Conservation (phyloP, 2,113 vertebrate species). For the Crocuta crocuta region DNA sequence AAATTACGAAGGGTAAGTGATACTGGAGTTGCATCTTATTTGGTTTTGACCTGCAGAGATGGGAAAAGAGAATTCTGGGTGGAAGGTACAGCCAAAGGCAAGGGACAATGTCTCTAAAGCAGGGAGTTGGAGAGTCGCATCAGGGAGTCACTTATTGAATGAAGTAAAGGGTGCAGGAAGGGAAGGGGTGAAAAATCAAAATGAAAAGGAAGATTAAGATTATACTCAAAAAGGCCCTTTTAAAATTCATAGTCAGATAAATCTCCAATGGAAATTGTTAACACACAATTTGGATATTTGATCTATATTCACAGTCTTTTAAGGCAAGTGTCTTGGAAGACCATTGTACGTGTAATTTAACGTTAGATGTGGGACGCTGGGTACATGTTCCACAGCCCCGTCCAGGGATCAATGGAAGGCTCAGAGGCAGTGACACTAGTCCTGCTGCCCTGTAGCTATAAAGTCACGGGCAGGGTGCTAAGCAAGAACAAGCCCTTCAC, state of each 20-base stretch:
- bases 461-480: background rate
- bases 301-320: background rate
- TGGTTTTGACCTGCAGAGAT: background rate
- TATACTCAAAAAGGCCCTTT: background rate
- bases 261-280: background rate
- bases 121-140: background rate
- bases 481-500: background rate
- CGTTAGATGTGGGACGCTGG: background rate
- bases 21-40: background rate
- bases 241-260: background rate
- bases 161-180: background rate
- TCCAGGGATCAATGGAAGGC: too few relatives aligned
- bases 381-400: background rate
- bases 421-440: background rate
- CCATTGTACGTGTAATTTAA: background rate
- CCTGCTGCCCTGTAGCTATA: too few relatives aligned
- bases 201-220: background rate
- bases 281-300: background rate
- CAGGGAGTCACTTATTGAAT: background rate
- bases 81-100: background rate
- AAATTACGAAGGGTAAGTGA: background rate
- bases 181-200: background rate
- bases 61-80: background rate
- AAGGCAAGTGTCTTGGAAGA: background rate
- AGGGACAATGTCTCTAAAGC: background rate